Percentiles rank a stretch among this genome's conserved stretches.
Conservation (phyloP, 2,797 vertebrate species). For the Ispidina lecontei region DNA sequence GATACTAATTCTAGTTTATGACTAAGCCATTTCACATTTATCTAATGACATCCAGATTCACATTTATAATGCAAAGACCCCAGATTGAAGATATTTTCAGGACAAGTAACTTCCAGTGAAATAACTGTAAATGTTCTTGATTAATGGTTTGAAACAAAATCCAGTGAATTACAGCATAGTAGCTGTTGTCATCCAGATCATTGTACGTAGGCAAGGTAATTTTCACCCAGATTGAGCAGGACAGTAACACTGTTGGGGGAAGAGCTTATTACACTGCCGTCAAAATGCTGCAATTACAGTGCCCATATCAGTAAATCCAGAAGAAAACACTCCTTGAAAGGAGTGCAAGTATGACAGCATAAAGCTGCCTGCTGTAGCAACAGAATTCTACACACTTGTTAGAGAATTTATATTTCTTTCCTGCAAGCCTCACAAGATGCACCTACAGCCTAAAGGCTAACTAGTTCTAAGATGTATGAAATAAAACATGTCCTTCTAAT, state of each 20-base stretch:
- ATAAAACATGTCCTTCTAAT: not conserved
- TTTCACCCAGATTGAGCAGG: not conserved
- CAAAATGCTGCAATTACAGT: not conserved
- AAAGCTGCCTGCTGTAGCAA: not conserved
- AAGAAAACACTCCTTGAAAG: not conserved
- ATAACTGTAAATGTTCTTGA: not conserved
- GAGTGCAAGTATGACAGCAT: not conserved
- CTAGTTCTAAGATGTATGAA: not conserved
- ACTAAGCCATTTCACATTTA: not conserved
- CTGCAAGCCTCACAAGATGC: not conserved
- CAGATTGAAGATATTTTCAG: not conserved
- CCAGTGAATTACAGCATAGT: not conserved
- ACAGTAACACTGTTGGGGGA: not conserved
- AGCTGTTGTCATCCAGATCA: not conserved
- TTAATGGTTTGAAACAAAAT: not conserved
- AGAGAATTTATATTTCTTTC: not conserved
- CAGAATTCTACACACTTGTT: not conserved
- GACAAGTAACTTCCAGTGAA: not conserved
- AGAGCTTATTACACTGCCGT: not conserved
- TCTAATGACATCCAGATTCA: not conserved
- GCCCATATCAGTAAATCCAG: not conserved
- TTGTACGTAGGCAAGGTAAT: not conserved
- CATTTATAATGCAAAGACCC: not conserved
- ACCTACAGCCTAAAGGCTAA: not conserved
- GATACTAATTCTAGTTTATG: not conserved